Evolutionary conservation across 2,113 vertebrate species (phyloP), one percentile per base, ranked within the genome.

Genomic region (Anarrhichthys ocellatus): DNA sequence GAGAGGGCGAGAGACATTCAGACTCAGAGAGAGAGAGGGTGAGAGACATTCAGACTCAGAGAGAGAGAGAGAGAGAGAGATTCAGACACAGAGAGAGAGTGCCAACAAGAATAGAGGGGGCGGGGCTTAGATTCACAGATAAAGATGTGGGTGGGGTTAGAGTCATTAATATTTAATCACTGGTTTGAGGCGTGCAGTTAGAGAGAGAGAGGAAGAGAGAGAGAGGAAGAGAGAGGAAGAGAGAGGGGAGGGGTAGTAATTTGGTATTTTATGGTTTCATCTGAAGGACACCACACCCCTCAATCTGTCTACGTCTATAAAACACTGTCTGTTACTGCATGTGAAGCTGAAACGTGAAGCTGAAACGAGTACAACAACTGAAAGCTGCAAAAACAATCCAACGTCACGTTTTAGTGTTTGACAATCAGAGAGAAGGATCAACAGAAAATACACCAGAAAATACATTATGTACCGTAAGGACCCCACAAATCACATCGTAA

Each of bases 91-190:
- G 79, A 65, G 29, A 63, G 70, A 69, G 73, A 38, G 66, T 44
- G 72, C 79, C 78, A 42, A 38, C 9, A 56, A 42, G 73, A 61
- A 64, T 27, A 1, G 0, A 54, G 29, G 77, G 84, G 92, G 89
- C 34, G 81, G 42, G 82, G 82, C 68, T 58, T 77, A 9, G 20
- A 15, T 9, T 7, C 13, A 54, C 58, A 74, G 9, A 48, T 6
- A 63, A 7, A 13, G 4, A 40, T 9, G 71, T 14, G 62, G 83
- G 68, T 20, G 83, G n/a, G 63, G 65, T 1, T 27, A 56, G n/a
- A 6, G 5, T 82, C 65, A 83, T 92, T 83, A 86, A 90, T 92
- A 89, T 83, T 92, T 83, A 88, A 93, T 89, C 52, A 73, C 52
- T 3, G 29, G 68, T 78, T 78, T 46, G 59, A 76, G 69, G 89